Evolutionary conservation across 1,140 invertebrate species (phyloP).

Genomic region (Drosophila nannoptera): DNA sequence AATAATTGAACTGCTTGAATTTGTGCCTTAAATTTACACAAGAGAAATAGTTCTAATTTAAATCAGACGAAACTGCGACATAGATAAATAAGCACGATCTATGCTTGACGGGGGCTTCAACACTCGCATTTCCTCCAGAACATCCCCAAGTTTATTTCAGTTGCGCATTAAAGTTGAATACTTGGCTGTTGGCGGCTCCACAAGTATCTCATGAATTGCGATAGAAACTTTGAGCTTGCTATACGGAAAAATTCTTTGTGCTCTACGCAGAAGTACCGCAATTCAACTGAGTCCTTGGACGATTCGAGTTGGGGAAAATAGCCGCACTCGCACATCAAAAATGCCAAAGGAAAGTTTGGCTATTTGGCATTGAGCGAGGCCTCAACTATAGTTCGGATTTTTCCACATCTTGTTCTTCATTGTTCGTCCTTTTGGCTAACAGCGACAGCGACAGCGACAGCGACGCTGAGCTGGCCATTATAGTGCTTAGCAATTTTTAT

Average conservation of each 20-base stretch:
- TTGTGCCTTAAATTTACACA: no score
- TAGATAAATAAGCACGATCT: no score
- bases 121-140: no score
- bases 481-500: constrained; percentile 47
- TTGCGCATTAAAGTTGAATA: not conserved
- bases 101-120: no score
- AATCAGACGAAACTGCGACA: no score
- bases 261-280: not conserved
- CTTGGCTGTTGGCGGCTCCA: not conserved
- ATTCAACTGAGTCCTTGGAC: not conserved
- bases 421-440: no score
- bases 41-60: no score
- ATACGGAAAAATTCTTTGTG: constrained; percentile 3
- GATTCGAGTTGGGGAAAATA: no score
- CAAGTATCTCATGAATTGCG: constrained; percentile 8
- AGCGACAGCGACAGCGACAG: not conserved
- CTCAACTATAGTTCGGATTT: constrained; percentile 5
- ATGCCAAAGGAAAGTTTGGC: constrained; percentile 13
- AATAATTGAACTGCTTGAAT: no score
- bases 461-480: constrained; percentile 35
- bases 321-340: not conserved
- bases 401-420: no score
- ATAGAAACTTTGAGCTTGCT: constrained; percentile 7
- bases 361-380: constrained; percentile 13
- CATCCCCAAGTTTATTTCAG: not conserved